These are phyloP conservation scores for Nasonia longicornis DNA, from an alignment of 1,140 invertebrate genomes.

Conservation along the genomic window DNA sequence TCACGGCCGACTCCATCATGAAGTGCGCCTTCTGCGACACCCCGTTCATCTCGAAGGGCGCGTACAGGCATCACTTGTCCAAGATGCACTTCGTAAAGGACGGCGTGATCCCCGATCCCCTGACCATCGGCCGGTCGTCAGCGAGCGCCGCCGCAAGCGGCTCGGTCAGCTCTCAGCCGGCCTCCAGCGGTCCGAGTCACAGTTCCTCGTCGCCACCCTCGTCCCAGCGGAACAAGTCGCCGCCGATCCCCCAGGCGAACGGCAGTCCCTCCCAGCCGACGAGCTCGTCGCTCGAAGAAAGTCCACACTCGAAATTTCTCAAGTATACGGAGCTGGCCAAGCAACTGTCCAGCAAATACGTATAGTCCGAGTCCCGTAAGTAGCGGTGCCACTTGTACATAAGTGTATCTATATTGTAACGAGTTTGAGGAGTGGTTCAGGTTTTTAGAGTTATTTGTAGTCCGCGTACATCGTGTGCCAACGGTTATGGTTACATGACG, in stretches of 20 bases:
- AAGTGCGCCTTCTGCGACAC: slow-evolving; percentile 97
- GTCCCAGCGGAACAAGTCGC: slow-evolving; percentile 68
- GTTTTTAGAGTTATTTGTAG: slow-evolving; percentile 7
- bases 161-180: slow-evolving; percentile 68
- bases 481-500: slow-evolving; percentile 24
- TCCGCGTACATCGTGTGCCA: slow-evolving; percentile 48
- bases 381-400: slow-evolving; percentile 70
- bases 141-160: slow-evolving; percentile 60
- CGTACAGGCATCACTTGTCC: slow-evolving; percentile 94
- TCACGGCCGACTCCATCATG: slow-evolving; percentile 88
- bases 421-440: slow-evolving; percentile 26
- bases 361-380: slow-evolving; percentile 74
- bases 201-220: slow-evolving; percentile 62
- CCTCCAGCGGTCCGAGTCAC: slow-evolving; percentile 59
- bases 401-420: slow-evolving; percentile 70
- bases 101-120: slow-evolving; percentile 81
- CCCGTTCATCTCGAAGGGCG: slow-evolving; percentile 95
- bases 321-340: slow-evolving; percentile 97
- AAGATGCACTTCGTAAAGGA: slow-evolving; percentile 98
- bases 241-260: slow-evolving; percentile 70
- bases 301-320: slow-evolving; percentile 95
- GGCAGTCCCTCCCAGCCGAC: slow-evolving; percentile 66
- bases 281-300: slow-evolving; percentile 81
- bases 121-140: slow-evolving; percentile 71
- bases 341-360: slow-evolving; percentile 95